Conservation (phyloP, 2,797 vertebrate genomes). For the Aselliscus stoliczkanus region DNA sequence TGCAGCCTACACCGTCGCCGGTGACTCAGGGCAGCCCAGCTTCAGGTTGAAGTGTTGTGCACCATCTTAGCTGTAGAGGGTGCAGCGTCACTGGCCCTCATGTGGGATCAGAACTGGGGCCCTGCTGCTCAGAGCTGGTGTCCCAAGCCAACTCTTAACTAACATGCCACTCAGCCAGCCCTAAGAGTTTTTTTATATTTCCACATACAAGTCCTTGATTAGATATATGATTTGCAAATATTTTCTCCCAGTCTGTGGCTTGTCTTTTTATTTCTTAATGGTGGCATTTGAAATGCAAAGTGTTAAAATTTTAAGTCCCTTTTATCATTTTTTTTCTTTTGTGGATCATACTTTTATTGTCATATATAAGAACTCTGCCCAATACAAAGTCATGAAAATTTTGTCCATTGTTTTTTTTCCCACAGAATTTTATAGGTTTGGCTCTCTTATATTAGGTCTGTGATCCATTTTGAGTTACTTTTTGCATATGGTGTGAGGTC, state of each 20-base stretch:
- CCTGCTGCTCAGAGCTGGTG: no score
- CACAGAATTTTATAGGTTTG: not conserved
- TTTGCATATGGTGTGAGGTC: not conserved
- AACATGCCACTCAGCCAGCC: no score
- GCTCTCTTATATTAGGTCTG: not conserved
- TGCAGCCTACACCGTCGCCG: no score
- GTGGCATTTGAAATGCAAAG: not conserved
- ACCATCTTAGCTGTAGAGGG: no score
- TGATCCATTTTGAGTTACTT: not conserved
- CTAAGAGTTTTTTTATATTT: not conserved
- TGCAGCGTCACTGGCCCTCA: no score
- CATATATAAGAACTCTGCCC: not conserved
- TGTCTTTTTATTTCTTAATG: not conserved
- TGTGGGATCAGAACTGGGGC: no score
- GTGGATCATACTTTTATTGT: not conserved
- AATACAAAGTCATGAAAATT: not conserved
- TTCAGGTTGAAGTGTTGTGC: no score
- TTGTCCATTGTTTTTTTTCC: not conserved
- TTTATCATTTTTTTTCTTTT: not conserved
- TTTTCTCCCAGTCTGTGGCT: not conserved
- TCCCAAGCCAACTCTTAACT: no score
- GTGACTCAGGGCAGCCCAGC: no score
- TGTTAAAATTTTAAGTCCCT: not conserved
- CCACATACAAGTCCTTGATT: not conserved
- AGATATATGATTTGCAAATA: not conserved